A percentile compares a stretch with the other conserved stretches of the same genome.
phyloP scores from a whole-genome alignment of 2,888 invertebrate species.

The Sinodicranocentrus sp. region DNA sequence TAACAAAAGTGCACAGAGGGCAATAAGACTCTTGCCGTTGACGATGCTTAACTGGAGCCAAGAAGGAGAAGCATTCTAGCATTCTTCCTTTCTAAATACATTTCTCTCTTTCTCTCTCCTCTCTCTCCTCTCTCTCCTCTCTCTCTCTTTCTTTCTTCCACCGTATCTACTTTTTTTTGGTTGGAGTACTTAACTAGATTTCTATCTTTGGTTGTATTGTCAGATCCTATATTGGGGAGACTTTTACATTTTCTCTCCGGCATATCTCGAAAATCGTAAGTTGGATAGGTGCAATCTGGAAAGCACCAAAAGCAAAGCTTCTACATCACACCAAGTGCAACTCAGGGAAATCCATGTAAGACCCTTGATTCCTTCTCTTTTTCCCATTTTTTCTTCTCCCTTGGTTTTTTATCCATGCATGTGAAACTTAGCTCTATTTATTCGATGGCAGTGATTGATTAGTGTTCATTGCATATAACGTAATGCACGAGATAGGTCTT shows the following conservation, averaged over 20 bases:
- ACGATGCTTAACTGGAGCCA: neutral
- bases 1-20: neutral
- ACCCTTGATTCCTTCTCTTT: slow-evolving; percentile 51
- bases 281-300: too few species aligned
- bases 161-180: too few species aligned
- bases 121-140: neutral
- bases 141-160: slow-evolving; percentile 7
- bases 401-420: slow-evolving; percentile 20
- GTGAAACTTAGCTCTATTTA: slow-evolving; percentile 58
- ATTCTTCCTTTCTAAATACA: neutral
- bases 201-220: slow-evolving; percentile 57
- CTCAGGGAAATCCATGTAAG: slow-evolving; percentile 41
- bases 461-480: slow-evolving; percentile 58
- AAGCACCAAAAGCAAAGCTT: too few species aligned
- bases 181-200: slow-evolving; percentile 51
- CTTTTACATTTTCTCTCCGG: too few species aligned
- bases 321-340: neutral
- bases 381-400: slow-evolving; percentile 13
- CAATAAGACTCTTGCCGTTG: neutral
- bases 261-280: too few species aligned
- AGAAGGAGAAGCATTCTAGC: neutral
- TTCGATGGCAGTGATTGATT: slow-evolving; percentile 68
- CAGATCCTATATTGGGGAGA: slow-evolving; percentile 46
- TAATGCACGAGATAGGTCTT: slow-evolving; percentile 40
- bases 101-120: too few species aligned